These are phyloP conservation scores for Syrista parreyssii DNA, from an alignment of 2,888 invertebrate genomes.

Conservation along the genomic window DNA sequence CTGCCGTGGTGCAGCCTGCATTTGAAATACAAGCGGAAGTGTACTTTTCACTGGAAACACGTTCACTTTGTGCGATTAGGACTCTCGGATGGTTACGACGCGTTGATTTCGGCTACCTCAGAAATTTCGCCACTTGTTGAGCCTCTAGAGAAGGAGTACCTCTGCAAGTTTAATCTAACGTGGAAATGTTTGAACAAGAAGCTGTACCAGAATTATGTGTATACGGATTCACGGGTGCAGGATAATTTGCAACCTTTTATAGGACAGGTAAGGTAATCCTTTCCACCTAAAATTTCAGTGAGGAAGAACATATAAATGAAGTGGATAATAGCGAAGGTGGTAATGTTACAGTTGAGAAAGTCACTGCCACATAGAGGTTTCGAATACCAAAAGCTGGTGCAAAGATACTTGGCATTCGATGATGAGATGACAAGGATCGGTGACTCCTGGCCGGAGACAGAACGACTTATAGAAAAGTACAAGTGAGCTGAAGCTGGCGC, in stretches of 20 bases:
- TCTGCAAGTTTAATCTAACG: slow-evolving; percentile 73
- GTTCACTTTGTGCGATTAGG: slow-evolving; percentile 55
- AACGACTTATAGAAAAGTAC: slow-evolving; percentile 68
- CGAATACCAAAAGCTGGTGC: slow-evolving; percentile 65
- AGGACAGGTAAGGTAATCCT: slow-evolving; percentile 63
- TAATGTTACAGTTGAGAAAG: slow-evolving; percentile 51
- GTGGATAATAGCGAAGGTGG: not conserved
- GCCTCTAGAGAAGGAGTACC: slow-evolving; percentile 72
- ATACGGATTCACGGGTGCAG: slow-evolving; percentile 69
- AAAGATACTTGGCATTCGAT: slow-evolving; percentile 70
- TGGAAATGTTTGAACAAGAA: slow-evolving; percentile 78
- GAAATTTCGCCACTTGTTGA: slow-evolving; percentile 71
- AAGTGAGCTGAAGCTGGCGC: slow-evolving; percentile 39
- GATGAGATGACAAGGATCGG: slow-evolving; percentile 71
- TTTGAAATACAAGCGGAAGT: too few relatives aligned
- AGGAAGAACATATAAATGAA: not conserved
- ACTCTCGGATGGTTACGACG: slow-evolving; percentile 73
- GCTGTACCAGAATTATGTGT: slow-evolving; percentile 71
- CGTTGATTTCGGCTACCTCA: slow-evolving; percentile 72
- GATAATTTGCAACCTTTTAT: slow-evolving; percentile 70
- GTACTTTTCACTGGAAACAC: not conserved
- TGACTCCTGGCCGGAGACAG: slow-evolving; percentile 70
- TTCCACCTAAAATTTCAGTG: not conserved
- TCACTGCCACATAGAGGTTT: slow-evolving; percentile 56
- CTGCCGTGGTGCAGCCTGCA: too few relatives aligned